Conservation (phyloP, 2,797 vertebrate genomes). For the Trachurus trachurus region DNA sequence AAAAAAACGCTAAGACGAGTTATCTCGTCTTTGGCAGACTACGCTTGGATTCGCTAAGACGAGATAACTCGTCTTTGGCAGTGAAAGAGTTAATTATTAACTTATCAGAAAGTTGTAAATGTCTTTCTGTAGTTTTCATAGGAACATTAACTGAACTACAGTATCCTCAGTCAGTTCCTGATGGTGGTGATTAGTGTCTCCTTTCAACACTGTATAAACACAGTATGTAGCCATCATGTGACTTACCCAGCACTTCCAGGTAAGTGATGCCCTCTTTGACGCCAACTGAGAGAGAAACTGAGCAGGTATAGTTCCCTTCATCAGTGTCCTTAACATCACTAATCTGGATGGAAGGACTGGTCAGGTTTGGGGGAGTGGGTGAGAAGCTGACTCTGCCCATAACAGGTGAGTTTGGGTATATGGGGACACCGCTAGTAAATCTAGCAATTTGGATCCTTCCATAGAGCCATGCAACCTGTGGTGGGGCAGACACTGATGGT, state of each 20-base stretch:
- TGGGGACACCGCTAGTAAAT: conserved; percentile 84
- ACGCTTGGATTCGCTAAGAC: too few species aligned
- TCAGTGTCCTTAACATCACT: conserved; percentile 81
- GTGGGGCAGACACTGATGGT: neutral
- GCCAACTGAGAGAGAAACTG: conserved; percentile 87
- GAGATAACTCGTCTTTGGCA: too few species aligned
- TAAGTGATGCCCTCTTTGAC: conserved; percentile 85
- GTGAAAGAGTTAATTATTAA: too few species aligned
- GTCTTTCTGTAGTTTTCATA: too few species aligned
- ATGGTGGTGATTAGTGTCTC: too few species aligned
- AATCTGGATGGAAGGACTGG: conserved; percentile 87
- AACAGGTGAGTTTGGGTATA: conserved; percentile 77
- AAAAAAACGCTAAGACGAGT: too few species aligned
- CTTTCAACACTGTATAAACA: too few species aligned
- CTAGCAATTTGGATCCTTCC: conserved; percentile 86
- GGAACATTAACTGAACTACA: too few species aligned
- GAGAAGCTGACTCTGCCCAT: conserved; percentile 79
- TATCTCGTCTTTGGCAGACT: too few species aligned
- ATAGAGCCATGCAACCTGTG: conserved; percentile 90
- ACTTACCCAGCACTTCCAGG: conserved; percentile 88
- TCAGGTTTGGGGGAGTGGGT: conserved; percentile 48
- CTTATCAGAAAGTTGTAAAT: too few species aligned
- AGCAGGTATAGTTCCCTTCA: conserved; percentile 91
- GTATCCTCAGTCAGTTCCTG: too few species aligned
- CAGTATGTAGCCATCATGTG: neutral